Evolutionary conservation across 1,140 invertebrate genomes (phyloP).

Genomic region (Leptonema lineaticorne): DNA sequence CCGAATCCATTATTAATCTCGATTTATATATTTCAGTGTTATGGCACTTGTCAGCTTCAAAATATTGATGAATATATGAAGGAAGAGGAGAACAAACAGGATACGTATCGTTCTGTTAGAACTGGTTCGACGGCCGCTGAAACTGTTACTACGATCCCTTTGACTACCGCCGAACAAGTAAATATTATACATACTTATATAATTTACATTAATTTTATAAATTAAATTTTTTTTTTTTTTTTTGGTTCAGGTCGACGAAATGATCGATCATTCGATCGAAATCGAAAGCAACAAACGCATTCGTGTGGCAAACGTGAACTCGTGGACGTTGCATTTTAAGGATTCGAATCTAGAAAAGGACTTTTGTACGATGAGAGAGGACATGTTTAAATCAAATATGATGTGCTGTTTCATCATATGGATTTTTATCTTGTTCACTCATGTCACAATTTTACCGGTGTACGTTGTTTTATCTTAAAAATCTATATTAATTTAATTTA

Average conservation of each 20-base stretch:
- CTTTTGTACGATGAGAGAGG: constrained; percentile 85
- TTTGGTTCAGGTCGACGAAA: constrained; percentile 72
- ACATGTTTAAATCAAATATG: constrained; percentile 94
- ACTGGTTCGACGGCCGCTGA: constrained; percentile 29
- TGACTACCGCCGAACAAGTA: constrained; percentile 41
- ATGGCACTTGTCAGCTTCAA: constrained; percentile 27
- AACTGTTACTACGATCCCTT: constrained; percentile 21
- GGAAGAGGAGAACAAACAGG: constrained; percentile 23
- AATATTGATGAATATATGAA: neutral
- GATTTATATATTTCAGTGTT: constrained; percentile 31
- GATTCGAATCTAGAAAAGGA: constrained; percentile 57
- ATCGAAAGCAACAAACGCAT: constrained; percentile 91
- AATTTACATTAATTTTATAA: neutral
- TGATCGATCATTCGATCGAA: constrained; percentile 88
- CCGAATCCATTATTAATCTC: neutral
- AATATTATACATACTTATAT: neutral
- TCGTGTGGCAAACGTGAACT: constrained; percentile 81
- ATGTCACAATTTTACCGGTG: constrained; percentile 76
- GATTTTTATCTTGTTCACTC: constrained; percentile 82
- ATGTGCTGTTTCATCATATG: constrained; percentile 88
- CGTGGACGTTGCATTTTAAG: constrained; percentile 84
- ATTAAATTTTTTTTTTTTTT: neutral
- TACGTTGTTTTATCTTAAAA: constrained; percentile 49
- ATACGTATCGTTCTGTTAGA: constrained; percentile 35
- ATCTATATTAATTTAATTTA: neutral